Evolutionary conservation across 2,113 vertebrate genomes (phyloP), one percentile per base, ranked within the genome.

Genomic region (Cyphomyrus plagiostoma): DNA sequence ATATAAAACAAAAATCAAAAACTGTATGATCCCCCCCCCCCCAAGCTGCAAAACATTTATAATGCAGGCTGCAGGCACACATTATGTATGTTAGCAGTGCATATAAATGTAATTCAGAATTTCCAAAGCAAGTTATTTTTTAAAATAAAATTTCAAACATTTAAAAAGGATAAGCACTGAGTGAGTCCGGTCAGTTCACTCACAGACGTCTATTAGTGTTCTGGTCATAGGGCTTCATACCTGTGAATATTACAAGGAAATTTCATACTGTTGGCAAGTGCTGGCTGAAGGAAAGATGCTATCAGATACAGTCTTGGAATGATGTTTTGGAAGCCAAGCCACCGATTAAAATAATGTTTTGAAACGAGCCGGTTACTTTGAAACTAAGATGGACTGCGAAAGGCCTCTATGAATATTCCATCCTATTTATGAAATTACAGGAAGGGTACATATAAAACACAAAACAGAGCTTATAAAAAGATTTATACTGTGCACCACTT

Each of bases 381-480:
- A 15, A 35, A 30, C 21, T n/a, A 85, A 85, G 46, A 26, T 15
- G 46, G n/a, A 49, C 45, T 50, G 11, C n/a, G 4, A 50, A 86
- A 48, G 1, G 19, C 84, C 84, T 86, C 62, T 77, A 39, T 86
- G 13, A 52, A 53, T 52, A 49, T 56, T 86, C 48, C 21, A 53
- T 56, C 48, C 49, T 52, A 53, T 86, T 86, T 39, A 86, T 86
- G 15, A 86, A 86, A 86, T 23, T 83, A 48, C 80, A 46, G 42
- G 39, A 46, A 83, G 39, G 42, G 19, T 83, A 45, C 17, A 46
- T 39, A 48, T 80, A 39, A 82, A 82, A 80, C 11, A 80, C 39
- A 82, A 46, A 46, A 48, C 17, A 39, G 35, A 7, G 77, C 19
- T 82, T 86, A 86, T 84, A 86, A 86, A 86, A 48, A 52, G 46